phyloP scores from a whole-genome alignment of 1,140 invertebrate genomes.

The Drosophila trapezifrons region DNA sequence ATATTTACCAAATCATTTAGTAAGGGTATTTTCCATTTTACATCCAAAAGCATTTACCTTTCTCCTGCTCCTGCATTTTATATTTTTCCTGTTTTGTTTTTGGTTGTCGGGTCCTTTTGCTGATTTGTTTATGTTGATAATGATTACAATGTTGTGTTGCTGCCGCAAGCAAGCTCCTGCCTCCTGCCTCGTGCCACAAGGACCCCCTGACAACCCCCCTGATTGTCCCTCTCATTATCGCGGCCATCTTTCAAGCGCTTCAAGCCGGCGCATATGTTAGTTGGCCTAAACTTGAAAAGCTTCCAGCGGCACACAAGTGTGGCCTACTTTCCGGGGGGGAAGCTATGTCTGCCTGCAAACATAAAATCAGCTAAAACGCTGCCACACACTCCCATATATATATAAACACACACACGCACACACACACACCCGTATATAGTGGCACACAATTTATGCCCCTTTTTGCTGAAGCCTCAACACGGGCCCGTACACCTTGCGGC shows the following conservation, averaged over 20 bases:
- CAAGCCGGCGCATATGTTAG: conserved; percentile 75
- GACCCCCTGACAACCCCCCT: not conserved
- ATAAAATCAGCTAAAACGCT: conserved; percentile 76
- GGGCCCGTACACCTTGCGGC: conserved; percentile 72
- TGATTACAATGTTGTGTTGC: conserved; percentile 72
- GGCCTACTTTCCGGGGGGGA: conserved; percentile 61
- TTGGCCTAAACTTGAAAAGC: conserved; percentile 78
- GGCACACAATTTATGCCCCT: conserved; percentile 56
- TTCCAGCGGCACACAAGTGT: conserved; percentile 59
- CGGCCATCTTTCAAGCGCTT: conserved; percentile 71
- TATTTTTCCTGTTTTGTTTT: conserved; percentile 17
- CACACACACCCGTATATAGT: conserved; percentile 19
- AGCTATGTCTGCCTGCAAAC: conserved; percentile 53
- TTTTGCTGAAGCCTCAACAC: conserved; percentile 70
- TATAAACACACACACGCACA: conserved; percentile 13
- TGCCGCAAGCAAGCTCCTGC: conserved; percentile 22
- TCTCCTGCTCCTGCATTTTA: not conserved
- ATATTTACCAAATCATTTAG: not conserved
- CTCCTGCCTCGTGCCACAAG: no score
- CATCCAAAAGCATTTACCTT: not conserved
- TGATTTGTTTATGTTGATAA: conserved; percentile 81
- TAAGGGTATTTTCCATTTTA: not conserved
- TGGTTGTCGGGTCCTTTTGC: conserved; percentile 44
- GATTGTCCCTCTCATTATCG: conserved; percentile 65
- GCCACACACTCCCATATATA: conserved; percentile 49